These are phyloP conservation scores for Drosophila rufa DNA, from an alignment of 1,140 invertebrate species.

Conservation along the genomic window DNA sequence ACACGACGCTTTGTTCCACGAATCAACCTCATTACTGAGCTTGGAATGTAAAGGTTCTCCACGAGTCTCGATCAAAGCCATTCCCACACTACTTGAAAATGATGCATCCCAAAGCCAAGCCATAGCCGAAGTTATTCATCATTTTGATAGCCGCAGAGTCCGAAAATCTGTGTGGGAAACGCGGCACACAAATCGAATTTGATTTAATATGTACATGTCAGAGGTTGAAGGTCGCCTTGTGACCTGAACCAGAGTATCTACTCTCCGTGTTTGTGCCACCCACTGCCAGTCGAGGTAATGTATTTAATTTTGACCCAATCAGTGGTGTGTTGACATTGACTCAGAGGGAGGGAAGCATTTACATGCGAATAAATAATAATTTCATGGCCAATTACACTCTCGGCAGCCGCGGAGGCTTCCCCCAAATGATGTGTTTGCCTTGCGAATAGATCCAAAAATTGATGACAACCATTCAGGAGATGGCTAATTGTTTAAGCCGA, in stretches of 20 bases:
- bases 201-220: constrained; percentile 44
- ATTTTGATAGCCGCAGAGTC: constrained; percentile 15
- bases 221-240: constrained; percentile 38
- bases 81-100: constrained; percentile 41
- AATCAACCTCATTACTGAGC: constrained; percentile 28
- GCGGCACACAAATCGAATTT: constrained; percentile 32
- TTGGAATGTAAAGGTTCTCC: constrained; percentile 29
- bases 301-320: constrained; percentile 40
- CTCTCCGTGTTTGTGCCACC: constrained; percentile 18
- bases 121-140: constrained; percentile 24
- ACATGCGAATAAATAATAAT: constrained; percentile 42
- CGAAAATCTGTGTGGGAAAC: constrained; percentile 27
- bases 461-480: constrained; percentile 47
- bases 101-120: constrained; percentile 25
- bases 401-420: not conserved
- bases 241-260: constrained; percentile 26
- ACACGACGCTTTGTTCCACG: not conserved
- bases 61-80: not conserved
- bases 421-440: constrained; percentile 7
- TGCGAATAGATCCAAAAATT: constrained; percentile 29
- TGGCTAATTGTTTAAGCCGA: constrained; percentile 54
- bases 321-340: constrained; percentile 51
- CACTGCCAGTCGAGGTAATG: constrained; percentile 39
- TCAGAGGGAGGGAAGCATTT: constrained; percentile 32
- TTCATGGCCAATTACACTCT: constrained; percentile 59